phyloP scores from a whole-genome alignment of 2,888 invertebrate genomes.

The Tetrapedia diversipes region DNA sequence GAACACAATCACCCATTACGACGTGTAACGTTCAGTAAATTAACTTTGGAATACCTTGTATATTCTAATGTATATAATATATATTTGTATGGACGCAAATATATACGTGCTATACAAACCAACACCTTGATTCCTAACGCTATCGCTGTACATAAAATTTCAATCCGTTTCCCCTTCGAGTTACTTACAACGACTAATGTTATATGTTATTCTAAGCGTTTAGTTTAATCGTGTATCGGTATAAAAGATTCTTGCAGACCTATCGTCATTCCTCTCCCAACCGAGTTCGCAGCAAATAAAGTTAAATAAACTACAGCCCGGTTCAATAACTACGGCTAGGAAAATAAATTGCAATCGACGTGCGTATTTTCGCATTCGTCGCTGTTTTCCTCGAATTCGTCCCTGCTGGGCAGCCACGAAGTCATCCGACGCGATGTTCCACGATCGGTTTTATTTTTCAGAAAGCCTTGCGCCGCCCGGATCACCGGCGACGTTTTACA shows the following conservation, averaged over 20 bases:
- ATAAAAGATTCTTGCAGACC: not conserved
- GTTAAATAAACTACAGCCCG: slow-evolving; percentile 29
- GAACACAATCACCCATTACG: slow-evolving; percentile 2
- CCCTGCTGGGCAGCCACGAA: slow-evolving; percentile 78
- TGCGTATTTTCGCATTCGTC: slow-evolving; percentile 81
- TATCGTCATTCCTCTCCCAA: not conserved
- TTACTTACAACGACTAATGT: not conserved
- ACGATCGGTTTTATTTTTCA: slow-evolving; percentile 81
- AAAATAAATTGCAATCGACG: slow-evolving; percentile 76
- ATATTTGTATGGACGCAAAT: slow-evolving; percentile 56
- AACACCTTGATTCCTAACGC: slow-evolving; percentile 1
- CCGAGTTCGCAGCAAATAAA: slow-evolving; percentile 21
- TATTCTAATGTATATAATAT: slow-evolving; percentile 60
- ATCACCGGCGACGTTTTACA: slow-evolving; percentile 92
- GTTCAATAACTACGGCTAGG: slow-evolving; percentile 25
- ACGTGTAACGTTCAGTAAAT: slow-evolving; percentile 32
- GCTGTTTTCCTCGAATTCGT: slow-evolving; percentile 80
- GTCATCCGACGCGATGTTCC: slow-evolving; percentile 74
- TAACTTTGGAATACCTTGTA: slow-evolving; percentile 53
- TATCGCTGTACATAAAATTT: not conserved
- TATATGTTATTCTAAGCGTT: not conserved
- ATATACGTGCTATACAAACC: slow-evolving; percentile 51
- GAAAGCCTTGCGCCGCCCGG: slow-evolving; percentile 89
- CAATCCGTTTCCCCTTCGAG: not conserved
- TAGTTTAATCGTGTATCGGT: too few relatives aligned